Evolutionary conservation across 2,797 vertebrate species (phyloP).

Genomic region (Nasua narica): DNA sequence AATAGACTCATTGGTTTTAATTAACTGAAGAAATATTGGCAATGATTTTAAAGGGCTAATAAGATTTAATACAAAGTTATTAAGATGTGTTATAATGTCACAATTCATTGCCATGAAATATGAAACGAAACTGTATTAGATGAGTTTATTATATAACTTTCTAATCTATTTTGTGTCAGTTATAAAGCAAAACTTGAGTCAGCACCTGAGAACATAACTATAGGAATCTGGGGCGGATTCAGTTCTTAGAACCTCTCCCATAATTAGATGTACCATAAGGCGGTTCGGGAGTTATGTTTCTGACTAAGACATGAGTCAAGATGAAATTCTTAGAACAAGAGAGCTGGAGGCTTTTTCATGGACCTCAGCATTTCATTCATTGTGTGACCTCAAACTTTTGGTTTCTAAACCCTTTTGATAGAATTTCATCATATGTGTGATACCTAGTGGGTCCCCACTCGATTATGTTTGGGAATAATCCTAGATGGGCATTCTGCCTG

Average conservation of each 20-base stretch:
- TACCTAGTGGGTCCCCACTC: neutral
- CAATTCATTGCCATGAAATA: constrained; percentile 25
- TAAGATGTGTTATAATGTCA: constrained; percentile 32
- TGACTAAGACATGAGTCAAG: neutral
- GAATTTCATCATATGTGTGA: neutral
- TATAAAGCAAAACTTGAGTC: constrained; percentile 9
- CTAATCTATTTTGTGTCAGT: neutral
- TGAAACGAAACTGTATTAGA: neutral
- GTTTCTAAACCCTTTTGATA: neutral
- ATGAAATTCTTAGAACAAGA: neutral
- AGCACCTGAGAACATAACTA: neutral
- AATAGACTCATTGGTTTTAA: constrained; percentile 28
- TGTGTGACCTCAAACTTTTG: neutral
- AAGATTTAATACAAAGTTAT: constrained; percentile 43
- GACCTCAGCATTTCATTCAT: neutral
- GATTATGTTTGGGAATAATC: neutral
- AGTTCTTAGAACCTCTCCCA: neutral
- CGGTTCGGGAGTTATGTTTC: neutral
- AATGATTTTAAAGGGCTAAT: constrained; percentile 21
- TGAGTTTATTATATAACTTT: constrained; percentile 25
- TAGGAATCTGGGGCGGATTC: neutral
- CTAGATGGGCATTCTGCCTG: too few relatives aligned
- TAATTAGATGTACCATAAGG: neutral
- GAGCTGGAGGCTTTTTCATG: neutral
- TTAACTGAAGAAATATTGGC: constrained; percentile 51